Conservation (phyloP, 2,113 vertebrate species). For the Bufo bufo region DNA sequence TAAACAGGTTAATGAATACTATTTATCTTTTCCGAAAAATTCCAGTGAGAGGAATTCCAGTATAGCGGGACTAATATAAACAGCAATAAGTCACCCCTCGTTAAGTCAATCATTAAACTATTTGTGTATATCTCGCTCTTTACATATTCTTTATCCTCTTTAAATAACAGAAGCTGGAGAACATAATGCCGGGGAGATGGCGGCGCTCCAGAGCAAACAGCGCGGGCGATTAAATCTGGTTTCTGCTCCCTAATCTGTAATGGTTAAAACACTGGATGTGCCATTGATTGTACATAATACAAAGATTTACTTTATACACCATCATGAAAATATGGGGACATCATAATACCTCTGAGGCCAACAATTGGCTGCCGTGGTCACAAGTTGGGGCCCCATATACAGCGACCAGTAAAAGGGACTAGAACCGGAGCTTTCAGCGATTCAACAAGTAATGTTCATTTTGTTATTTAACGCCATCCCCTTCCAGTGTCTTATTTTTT, state of each 20-base stretch:
- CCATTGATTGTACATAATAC: neutral
- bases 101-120: constrained; percentile 8
- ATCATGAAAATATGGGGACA: neutral
- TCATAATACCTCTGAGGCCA: neutral
- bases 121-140: constrained; percentile 15
- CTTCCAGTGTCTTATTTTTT: no score
- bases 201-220: constrained; percentile 24
- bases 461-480: no score
- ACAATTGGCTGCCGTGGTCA: no score
- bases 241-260: neutral
- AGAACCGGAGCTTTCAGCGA: no score
- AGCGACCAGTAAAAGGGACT: no score
- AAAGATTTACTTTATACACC: neutral
- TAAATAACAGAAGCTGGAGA: constrained; percentile 29
- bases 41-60: constrained; percentile 2
- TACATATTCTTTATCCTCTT: constrained; percentile 2
- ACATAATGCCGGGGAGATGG: constrained; percentile 17
- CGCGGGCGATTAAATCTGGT: neutral
- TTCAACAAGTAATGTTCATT: no score
- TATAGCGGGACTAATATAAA: constrained; percentile 14
- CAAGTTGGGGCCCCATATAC: no score
- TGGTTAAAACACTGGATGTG: neutral
- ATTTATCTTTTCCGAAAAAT: constrained; percentile 7
- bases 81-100: neutral
- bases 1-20: constrained; percentile 1